Base-by-base conservation (phyloP, 2,888 invertebrate genomes). In the Trachelus troglodyta region DNA sequence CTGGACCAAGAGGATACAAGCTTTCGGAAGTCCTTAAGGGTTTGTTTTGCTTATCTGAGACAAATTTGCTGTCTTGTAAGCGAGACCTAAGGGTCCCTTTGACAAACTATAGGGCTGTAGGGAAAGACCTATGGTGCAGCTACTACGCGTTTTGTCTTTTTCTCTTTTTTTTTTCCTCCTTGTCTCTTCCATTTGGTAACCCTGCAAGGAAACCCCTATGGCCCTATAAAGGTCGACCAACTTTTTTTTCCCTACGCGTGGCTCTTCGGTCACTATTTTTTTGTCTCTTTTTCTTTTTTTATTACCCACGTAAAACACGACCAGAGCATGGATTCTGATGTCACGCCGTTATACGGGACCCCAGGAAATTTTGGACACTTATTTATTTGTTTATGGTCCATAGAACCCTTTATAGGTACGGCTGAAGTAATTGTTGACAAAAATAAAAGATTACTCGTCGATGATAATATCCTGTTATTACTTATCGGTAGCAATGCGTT, bases 41-140 rank as follows among this genome's bases (percentile, higher is more conserved):
- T 87, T 90, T 90, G 90, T 90, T 90, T 90, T 89, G 87, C 89
- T 88, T 89, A 87, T 89, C 90, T 88, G 85, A 87, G 90, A 91
- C 90, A 90, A 91, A 90, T 91, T 90, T 88, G 90, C 89, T 88
- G 90, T 89, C 89, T 89, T 87, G 90, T 90, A 90, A 90, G 85
- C 87, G 88, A 89, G 87, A 87, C 88, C 89, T 85, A 83, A 88
- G 89, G 90, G 90, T 89, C 89, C 87, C 82, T 87, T 87, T 89
- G 89, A 89, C 89, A 90, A 89, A 88, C 88, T 87, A 84, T 87
- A 86, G 87, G 86, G 84, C 86, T 77, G 82, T 80, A 82, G 83
- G 82, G 85, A 31, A 6, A 86, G 85, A 37, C 81, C 82, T 77
- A 12, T 23, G 23, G 33, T 40, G 74, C 34, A 56, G 56, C 56